Base-by-base conservation (phyloP, 2,113 vertebrate species). In the Crotalus helleri region DNA sequence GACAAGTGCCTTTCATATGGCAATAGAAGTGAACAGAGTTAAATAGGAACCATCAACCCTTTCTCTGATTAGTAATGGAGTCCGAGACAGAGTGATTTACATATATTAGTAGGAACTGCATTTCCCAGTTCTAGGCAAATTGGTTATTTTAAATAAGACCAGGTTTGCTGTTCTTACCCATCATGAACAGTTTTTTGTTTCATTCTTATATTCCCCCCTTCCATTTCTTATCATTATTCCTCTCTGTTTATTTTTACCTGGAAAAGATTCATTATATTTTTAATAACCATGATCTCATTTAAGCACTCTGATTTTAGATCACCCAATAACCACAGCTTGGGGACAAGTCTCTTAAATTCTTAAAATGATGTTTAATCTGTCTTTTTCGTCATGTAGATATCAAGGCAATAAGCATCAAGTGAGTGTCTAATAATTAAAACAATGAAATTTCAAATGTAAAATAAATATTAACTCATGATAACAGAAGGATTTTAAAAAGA, bases 141-240 rank as follows among this genome's bases (percentile, higher is more conserved):
- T 90, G 92, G 33, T 88, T 92, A 2, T 74, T 94, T 95, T 58
- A 90, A 93, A 94, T 85, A 91, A 87, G 92, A 91, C 12, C 51
- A 21, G 61, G 61, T 88, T 92, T 93, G 87, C 51, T 92, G 69
- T n/a, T 51, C 51, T 96, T 93, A 89, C 17, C 5, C 74, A 87
- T 88, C 61, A 91, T 91, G 55, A 58, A 88, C 92, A 93, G 49
- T 93, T 9, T 17, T 26, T 91, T 17, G 26, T 0, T 53, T 11
- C 61, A 69, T 93, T 0, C 39, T 90, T 90, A 39, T 49, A 33
- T 17, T 24, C 7, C 24, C 90, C 5, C 29, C 29, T 0, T 90
- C 61, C 57, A 39, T 69, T 88, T 87, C 19, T 4, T 4, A 74
- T 90, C 58, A 19, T 12, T 13, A 90, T 92, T 93, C 91, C 59